Base-by-base conservation (phyloP, 1,140 invertebrate species). In the Drosophila auraria region DNA sequence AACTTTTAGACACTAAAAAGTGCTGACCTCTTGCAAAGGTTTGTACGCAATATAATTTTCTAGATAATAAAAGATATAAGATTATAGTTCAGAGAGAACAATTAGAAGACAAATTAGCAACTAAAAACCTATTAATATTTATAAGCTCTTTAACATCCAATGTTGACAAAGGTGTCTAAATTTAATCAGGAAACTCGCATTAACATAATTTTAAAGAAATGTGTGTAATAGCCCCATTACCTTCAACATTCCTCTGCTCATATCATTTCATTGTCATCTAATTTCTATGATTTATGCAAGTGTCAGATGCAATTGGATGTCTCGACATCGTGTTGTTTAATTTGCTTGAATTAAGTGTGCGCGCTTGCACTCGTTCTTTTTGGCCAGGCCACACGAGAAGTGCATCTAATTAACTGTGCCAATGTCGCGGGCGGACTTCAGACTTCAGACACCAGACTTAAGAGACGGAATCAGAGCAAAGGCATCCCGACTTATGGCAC, bases 321-420 rank as follows among this genome's bases (percentile, higher is more conserved):
- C 78, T 57, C 76, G 83, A 89, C 80, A 63, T 44, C 59, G 66
- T 62, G 42, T 71, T 58, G 62, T 69, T 71, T 84, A 87, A 89
- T 89, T 73, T 81, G 74, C 69, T 59, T 45, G 69, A 87, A 87
- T 89, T 89, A 68, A 89, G 50, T 53, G 77, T 61, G 61, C 60
- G 64, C 66, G 51, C 36, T 62, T 53, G 42, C 57, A 64, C 23
- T 63, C 14, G 50, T 44, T 61, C 50, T 57, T 42, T 82, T 68
- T 78, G 66, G 80, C 44, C 56, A 45, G 56, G 53, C n/a, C 58
- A 76, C 64, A 58, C 61, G 68, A 86, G 47, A 71, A 90, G 58
- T 89, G 86, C 81, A 90, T 71, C 78, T 83, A 84, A 84, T 90
- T 89, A 90, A 82, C 47, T 42, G 33, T 73, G 70, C 69, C 74